These are phyloP conservation scores for Aphaenogaster floridana DNA, from an alignment of 1,140 invertebrate species.

Conservation along the genomic window DNA sequence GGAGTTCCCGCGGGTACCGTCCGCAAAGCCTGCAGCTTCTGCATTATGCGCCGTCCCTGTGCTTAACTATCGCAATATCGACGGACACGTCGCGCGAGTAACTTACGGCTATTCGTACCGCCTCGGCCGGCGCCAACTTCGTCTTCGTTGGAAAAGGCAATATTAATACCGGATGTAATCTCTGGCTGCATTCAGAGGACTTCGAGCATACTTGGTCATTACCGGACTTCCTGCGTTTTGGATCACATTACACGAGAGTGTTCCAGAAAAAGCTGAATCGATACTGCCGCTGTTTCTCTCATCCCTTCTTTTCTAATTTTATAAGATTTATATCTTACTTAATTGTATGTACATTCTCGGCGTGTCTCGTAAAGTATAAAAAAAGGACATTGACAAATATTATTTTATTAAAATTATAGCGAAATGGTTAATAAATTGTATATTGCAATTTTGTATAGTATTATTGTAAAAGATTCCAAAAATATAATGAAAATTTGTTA, in stretches of 20 bases:
- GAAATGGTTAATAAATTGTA: not conserved
- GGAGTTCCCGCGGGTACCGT: slow-evolving; percentile 28
- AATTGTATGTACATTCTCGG: not conserved
- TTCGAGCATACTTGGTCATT: slow-evolving; percentile 38
- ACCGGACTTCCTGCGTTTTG: slow-evolving; percentile 45
- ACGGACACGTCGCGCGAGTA: slow-evolving; percentile 70
- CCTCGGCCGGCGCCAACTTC: slow-evolving; percentile 62
- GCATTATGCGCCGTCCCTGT: slow-evolving; percentile 65
- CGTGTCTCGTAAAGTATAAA: not conserved
- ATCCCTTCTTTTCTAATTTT: not conserved
- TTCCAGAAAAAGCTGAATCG: slow-evolving; percentile 24
- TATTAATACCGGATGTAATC: slow-evolving; percentile 75
- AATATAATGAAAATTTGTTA: not conserved
- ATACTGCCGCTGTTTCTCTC: not conserved
- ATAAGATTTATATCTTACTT: not conserved
- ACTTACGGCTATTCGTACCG: slow-evolving; percentile 72
- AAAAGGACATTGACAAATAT: not conserved
- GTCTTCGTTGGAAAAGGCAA: slow-evolving; percentile 68
- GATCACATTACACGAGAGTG: slow-evolving; percentile 5
- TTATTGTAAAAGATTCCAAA: not conserved
- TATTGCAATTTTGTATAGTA: not conserved
- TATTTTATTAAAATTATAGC: not conserved
- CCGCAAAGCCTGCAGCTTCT: slow-evolving; percentile 60
- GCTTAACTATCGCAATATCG: slow-evolving; percentile 75
- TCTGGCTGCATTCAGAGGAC: slow-evolving; percentile 64